Evolutionary conservation across 2,797 vertebrate genomes (phyloP).

Genomic region (Chanos chanos): DNA sequence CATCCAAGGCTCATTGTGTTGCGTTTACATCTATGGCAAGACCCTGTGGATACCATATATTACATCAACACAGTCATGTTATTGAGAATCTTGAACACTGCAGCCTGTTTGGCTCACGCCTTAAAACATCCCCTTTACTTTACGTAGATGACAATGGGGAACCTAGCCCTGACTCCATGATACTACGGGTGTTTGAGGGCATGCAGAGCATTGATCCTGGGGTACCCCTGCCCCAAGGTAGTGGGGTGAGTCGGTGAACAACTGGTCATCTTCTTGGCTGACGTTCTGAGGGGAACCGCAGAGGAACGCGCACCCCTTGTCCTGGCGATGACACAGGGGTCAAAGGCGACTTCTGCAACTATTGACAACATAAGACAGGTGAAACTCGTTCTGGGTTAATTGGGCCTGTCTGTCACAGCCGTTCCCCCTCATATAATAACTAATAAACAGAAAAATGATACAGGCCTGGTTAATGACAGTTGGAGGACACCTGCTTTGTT

Average conservation of each 20-base stretch:
- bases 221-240: conserved; percentile 13
- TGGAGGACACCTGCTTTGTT: too few relatives aligned
- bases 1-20: too few relatives aligned
- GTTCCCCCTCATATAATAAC: too few relatives aligned
- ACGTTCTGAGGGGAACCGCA: conserved; percentile 78
- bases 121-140: background rate
- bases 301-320: conserved; percentile 81
- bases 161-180: conserved; percentile 70
- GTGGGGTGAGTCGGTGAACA: conserved; percentile 72
- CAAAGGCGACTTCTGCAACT: conserved; percentile 49
- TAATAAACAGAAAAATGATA: too few relatives aligned
- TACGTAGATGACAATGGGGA: conserved; percentile 63
- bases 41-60: background rate
- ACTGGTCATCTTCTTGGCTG: conserved; percentile 76
- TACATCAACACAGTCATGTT: background rate
- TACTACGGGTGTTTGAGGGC: conserved; percentile 68
- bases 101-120: background rate
- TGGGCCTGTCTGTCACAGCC: too few relatives aligned
- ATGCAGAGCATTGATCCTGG: conserved; percentile 68
- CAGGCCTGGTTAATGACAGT: too few relatives aligned
- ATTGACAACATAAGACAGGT: conserved; percentile 80
- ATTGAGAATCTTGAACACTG: background rate
- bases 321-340: conserved; percentile 72
- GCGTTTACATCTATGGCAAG: too few relatives aligned
- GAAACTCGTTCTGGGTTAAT: conserved; percentile 19